phyloP scores from a whole-genome alignment of 1,140 invertebrate genomes.

The Dreissena rostriformis region DNA sequence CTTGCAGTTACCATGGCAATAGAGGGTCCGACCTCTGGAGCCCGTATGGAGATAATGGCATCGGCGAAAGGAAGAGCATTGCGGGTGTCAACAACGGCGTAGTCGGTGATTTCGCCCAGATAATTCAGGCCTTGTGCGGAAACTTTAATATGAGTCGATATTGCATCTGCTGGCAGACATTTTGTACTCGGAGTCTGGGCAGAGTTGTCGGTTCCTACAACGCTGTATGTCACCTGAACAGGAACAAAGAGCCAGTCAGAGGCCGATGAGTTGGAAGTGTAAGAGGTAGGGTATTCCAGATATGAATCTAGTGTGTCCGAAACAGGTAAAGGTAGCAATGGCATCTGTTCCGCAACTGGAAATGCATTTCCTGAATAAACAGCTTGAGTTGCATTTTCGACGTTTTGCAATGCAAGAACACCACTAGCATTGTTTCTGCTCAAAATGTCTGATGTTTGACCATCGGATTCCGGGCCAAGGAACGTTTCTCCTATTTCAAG shows the following conservation, averaged over 20 bases:
- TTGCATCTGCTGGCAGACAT: slow-evolving; percentile 11
- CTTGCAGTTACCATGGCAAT: slow-evolving; percentile 6
- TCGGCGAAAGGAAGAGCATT: slow-evolving; percentile 1
- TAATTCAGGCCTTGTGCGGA: slow-evolving; percentile 10
- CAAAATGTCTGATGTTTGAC: background rate
- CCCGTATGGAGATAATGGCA: slow-evolving; percentile 7
- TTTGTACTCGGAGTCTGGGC: background rate
- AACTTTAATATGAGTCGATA: slow-evolving; percentile 3
- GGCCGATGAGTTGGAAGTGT: background rate
- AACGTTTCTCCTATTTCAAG: background rate
- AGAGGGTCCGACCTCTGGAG: background rate
- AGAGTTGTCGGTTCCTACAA: background rate
- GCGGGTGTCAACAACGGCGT: background rate
- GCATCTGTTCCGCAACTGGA: background rate
- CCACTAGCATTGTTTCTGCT: background rate
- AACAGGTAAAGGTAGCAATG: slow-evolving; percentile 4
- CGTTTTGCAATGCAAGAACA: background rate
- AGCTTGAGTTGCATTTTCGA: no score
- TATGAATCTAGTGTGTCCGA: background rate
- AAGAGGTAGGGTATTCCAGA: background rate
- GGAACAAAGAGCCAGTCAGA: slow-evolving; percentile 29
- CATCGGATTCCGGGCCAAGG: background rate
- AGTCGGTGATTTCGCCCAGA: slow-evolving; percentile 9
- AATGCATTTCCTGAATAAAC: background rate
- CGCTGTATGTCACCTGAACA: background rate